Percentiles rank a stretch among this genome's conserved stretches.
Evolutionary conservation across 1,140 invertebrate genomes (phyloP).

Genomic region (Batillaria attramentaria): DNA sequence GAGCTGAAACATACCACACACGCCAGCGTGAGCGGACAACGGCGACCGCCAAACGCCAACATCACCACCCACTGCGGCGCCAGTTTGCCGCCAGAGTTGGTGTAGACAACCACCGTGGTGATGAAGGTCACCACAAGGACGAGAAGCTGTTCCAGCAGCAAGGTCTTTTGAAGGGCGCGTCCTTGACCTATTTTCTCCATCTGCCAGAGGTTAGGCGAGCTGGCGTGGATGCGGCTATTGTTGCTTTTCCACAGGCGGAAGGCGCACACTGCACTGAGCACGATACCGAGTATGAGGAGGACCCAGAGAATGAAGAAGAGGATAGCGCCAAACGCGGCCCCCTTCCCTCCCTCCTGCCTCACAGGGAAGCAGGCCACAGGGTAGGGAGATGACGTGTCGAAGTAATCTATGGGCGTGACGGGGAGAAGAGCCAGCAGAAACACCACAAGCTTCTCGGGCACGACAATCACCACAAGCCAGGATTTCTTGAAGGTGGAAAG

Average conservation of each 20-base stretch:
- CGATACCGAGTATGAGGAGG: slow-evolving; percentile 32
- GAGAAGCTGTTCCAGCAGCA: slow-evolving; percentile 42
- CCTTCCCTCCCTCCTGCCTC: slow-evolving; percentile 43
- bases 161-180: slow-evolving; percentile 42
- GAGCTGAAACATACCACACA: slow-evolving; percentile 43
- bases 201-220: slow-evolving; percentile 58
- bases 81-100: slow-evolving; percentile 20
- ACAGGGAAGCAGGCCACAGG: slow-evolving; percentile 52
- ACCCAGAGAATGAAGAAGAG: slow-evolving; percentile 51
- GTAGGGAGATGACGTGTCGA: slow-evolving; percentile 29
- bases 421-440: slow-evolving; percentile 41
- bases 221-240: slow-evolving; percentile 54
- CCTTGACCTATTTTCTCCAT: slow-evolving; percentile 50
- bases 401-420: slow-evolving; percentile 42
- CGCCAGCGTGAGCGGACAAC: slow-evolving; percentile 46
- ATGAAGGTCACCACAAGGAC: slow-evolving; percentile 41
- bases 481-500: slow-evolving; percentile 39
- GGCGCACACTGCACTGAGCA: slow-evolving; percentile 44
- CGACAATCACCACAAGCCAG: slow-evolving; percentile 43
- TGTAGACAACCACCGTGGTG: slow-evolving; percentile 46
- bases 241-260: slow-evolving; percentile 51
- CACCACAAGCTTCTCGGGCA: slow-evolving; percentile 53
- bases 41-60: slow-evolving; percentile 35
- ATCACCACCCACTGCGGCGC: slow-evolving; percentile 43
- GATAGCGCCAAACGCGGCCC: slow-evolving; percentile 48